Percentiles rank a stretch among this genome's conserved stretches.
Evolutionary conservation across 1,140 invertebrate genomes (phyloP).

Genomic region (Aphidius ervi): DNA sequence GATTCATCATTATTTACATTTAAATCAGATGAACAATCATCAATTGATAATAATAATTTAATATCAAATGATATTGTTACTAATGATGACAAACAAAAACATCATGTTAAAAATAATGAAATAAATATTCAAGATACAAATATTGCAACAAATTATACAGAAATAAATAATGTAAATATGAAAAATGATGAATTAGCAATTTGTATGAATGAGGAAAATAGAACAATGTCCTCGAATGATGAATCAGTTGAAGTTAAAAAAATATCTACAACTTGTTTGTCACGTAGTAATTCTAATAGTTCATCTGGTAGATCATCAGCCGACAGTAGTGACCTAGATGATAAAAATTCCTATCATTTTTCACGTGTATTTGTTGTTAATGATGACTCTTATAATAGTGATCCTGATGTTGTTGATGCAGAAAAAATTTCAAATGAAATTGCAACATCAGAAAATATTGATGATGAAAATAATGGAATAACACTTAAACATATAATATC

Average conservation of each 20-base stretch:
- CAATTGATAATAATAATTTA: not conserved
- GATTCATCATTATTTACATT: slow-evolving; percentile 29
- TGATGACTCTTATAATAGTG: slow-evolving; percentile 61
- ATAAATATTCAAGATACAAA: too few relatives aligned
- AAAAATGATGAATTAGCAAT: too few relatives aligned
- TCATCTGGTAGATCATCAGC: slow-evolving; percentile 57
- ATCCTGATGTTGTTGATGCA: slow-evolving; percentile 53
- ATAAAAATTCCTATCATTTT: slow-evolving; percentile 63
- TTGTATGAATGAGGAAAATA: not conserved
- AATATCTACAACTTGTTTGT: slow-evolving; percentile 34
- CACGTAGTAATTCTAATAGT: slow-evolving; percentile 50
- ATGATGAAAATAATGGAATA: slow-evolving; percentile 12
- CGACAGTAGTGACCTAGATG: slow-evolving; percentile 64
- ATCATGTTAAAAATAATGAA: not conserved
- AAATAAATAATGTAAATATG: too few relatives aligned
- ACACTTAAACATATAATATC: slow-evolving; percentile 28
- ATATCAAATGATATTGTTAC: not conserved
- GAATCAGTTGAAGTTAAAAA: slow-evolving; percentile 12
- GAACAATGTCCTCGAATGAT: not conserved
- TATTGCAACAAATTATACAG: too few relatives aligned
- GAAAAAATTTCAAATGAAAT: slow-evolving; percentile 42
- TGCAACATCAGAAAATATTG: slow-evolving; percentile 25
- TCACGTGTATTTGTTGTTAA: slow-evolving; percentile 73
- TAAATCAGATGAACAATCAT: not conserved
- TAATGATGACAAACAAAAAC: not conserved